These are phyloP conservation scores for Pithecia hirsuta DNA, from an alignment of 2,797 vertebrate genomes.

Conservation along the genomic window DNA sequence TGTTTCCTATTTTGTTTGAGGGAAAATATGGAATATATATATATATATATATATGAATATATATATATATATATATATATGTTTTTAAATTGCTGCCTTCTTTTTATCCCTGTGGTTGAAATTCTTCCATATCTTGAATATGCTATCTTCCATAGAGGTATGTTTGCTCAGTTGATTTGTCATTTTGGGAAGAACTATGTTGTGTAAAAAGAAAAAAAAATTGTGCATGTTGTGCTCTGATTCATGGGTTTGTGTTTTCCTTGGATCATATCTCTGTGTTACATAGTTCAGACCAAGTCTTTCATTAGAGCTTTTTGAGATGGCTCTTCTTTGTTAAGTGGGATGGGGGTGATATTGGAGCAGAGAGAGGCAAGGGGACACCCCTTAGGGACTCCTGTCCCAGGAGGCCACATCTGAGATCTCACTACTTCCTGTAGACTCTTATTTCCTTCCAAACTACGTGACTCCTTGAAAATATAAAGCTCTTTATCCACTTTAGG, in stretches of 20 bases:
- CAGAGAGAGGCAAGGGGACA: background rate
- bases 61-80: background rate
- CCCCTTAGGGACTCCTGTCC: background rate
- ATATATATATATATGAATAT: background rate
- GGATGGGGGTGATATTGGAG: rapidly evolving
- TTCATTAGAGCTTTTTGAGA: background rate
- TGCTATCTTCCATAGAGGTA: background rate
- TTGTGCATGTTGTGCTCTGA: background rate
- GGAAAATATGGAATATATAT: background rate
- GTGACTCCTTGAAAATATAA: background rate
- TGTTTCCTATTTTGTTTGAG: background rate
- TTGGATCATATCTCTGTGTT: background rate
- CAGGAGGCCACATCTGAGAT: background rate
- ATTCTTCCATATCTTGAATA: background rate
- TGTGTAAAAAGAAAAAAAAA: background rate
- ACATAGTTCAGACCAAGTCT: background rate
- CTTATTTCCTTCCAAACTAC: background rate
- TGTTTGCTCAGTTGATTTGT: background rate
- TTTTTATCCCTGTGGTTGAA: background rate
- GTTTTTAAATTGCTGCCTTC: background rate
- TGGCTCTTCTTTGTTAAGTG: background rate
- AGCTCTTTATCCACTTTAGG: background rate
- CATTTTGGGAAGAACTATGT: background rate
- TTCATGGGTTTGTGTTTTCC: background rate
- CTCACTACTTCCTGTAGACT: background rate